phyloP scores from a whole-genome alignment of 2,113 vertebrate genomes.

The Dendropsophus ebraccatus region DNA sequence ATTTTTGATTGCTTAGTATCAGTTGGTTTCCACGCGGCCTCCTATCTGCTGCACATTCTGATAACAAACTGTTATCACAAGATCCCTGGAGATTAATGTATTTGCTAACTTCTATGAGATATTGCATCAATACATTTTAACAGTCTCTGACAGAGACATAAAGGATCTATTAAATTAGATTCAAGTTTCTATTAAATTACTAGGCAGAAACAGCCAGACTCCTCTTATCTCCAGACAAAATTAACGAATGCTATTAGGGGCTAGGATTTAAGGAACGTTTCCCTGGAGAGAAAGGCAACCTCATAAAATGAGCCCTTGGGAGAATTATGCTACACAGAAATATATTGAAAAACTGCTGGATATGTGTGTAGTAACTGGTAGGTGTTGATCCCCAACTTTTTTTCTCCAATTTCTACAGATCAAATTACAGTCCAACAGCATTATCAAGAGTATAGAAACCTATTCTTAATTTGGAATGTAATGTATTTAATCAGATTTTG shows the following conservation, averaged over 20 bases:
- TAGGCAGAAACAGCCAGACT: constrained; percentile 64
- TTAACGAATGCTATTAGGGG: constrained; percentile 74
- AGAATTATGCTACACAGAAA: constrained; percentile 63
- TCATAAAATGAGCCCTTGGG: constrained; percentile 51
- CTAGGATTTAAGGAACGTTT: constrained; percentile 66
- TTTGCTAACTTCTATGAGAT: constrained; percentile 69
- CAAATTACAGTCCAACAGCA: constrained; percentile 79
- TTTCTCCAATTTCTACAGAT: constrained; percentile 68
- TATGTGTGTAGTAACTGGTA: constrained; percentile 57
- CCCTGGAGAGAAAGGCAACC: constrained; percentile 63
- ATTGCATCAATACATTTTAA: constrained; percentile 70
- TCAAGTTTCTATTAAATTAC: constrained; percentile 73
- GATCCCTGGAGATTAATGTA: constrained; percentile 69
- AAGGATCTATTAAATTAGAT: constrained; percentile 76
- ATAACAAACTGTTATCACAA: constrained; percentile 62
- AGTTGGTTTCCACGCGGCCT: constrained; percentile 10
- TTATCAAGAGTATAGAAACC: constrained; percentile 78
- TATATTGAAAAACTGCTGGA: constrained; percentile 64
- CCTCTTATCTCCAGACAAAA: constrained; percentile 76
- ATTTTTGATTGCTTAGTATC: constrained; percentile 6
- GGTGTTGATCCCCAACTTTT: constrained; percentile 38
- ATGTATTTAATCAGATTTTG: constrained; percentile 43
- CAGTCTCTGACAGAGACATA: constrained; percentile 70
- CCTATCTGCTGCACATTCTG: constrained; percentile 55
- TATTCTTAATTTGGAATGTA: constrained; percentile 73